Base-by-base conservation (phyloP, 2,888 invertebrate species). In the Phorcus lineatus region DNA sequence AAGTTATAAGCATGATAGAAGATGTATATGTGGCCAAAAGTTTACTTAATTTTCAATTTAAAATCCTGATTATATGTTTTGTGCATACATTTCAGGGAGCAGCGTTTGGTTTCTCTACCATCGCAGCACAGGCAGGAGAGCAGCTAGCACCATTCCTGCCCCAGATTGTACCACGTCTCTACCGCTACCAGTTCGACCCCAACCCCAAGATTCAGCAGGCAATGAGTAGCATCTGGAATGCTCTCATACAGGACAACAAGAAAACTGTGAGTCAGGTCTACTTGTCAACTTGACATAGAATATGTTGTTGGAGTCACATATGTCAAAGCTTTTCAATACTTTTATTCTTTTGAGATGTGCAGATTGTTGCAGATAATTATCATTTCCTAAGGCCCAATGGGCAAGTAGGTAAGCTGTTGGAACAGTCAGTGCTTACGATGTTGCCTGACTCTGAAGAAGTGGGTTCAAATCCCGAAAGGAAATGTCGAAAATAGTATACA, bases 191-290 rank as follows among this genome's bases (percentile, higher is more conserved):
- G 91, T 98, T 97, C 93, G 98, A 99, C 93, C 98, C 98, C 16
- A 97, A 97, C 82, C 96, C 97, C 52, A 96, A 96, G 91, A 96
- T 98, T 86, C 98, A 98, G 93, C 95, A 96, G 91, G 97, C 97
- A 19, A 98, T 99, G 98, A 95, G 96, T 77, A 96, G 96, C 89
- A 98, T 99, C 90, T 99, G 98, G 98, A 96, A 96, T 85, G 96
- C 97, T 17, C 95, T 99, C 75, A 97, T 98, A 13, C 95, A 95
- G 19, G 97, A 97, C 90, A 96, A 96, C 3, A 96, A 96, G 89
- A 96, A 97, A 92, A 96, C 96, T 75, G 96, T 97, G 91, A 94
- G 94, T 93, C 13, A 47, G 13, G 47, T 47, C 47, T 11, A 47
- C 11, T 47, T 36, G 36, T 6, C 4, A 6, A 36, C 36, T 3